Base-by-base conservation (phyloP, 2,888 invertebrate genomes). In the Meloe dianella region DNA sequence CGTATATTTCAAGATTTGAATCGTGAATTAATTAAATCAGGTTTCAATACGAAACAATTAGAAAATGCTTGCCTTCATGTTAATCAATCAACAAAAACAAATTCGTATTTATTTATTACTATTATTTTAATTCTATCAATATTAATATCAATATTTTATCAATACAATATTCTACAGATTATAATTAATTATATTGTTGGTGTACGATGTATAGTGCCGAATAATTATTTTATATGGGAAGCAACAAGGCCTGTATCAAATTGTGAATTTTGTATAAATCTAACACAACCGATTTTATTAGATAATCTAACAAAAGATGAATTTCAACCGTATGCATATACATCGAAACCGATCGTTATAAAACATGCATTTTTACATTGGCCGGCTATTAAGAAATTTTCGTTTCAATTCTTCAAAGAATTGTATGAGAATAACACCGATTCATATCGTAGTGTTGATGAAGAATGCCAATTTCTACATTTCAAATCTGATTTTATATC, bases 191-290 rank as follows among this genome's bases (percentile, higher is more conserved):
- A 84, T 74, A 72, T 88, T 72, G 75, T 89, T 74, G 87, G 89
- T 76, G 85, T 89, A 72, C 88, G 93, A 78, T 96, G 96, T 84
- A 84, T 94, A 71, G 80, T 95, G 79, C 91, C 92, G 72, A 93
- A 92, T 83, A 95, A 95, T 85, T 93, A 92, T 82, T 86, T 95
- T 68, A 85, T 94, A 72, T 94, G 94, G 94, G 95, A 96, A 85
- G 92, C 92, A 62, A 92, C 94, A 24, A 86, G 95, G 73, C 95
- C 95, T 29, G 86, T 93, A 63, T 91, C 93, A 24, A 89, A 94
- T 84, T 96, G 96, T 80, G 85, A 87, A 76, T 93, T 92, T 83
- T 95, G 95, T 84, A 84, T 85, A 74, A 89, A 89, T 74, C 85
- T 93, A 67, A 86, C 87, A 62, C 86, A 87, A 73, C 91, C 93